Evolutionary conservation across 2,888 invertebrate species (phyloP), one percentile per base, ranked within the genome.

Genomic region (Nemapogon koenigi): DNA sequence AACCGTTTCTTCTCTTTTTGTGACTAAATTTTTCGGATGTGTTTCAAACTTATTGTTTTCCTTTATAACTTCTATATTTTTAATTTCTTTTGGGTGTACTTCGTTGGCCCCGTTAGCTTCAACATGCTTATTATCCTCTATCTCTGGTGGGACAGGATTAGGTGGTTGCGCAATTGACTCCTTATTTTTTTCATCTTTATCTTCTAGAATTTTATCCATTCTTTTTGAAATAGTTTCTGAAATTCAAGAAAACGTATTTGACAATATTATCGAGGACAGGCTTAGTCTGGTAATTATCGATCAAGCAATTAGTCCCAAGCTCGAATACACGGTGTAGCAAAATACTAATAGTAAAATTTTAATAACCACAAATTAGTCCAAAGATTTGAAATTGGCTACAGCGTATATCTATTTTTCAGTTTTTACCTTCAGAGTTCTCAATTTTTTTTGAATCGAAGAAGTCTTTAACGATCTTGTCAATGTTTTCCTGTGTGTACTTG

Each of bases 91-190:
- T 13, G 63, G 49, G 41, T 60, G 58, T 45, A 62, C 53, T 31
- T 41, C 32, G 19, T 28, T 29, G 10, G 46, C 43, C 63, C 55
- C 13, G 62, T 44, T 30, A 57, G 57, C 44, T 60, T 62, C 22
- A n/a, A 61, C 55, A 45, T 61, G 54, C 14, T 55, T 35, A 50
- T 51, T 10, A 59, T 55, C 41, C 52, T 51, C 38, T 1, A 67
- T 57, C 43, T 75, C 70, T 2, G 78, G 76, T n/a, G 75, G 71
- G 1, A 73, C 60, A 0, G 75, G 73, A 42, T 79, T 78, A 0
- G 79, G 76, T 0, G 79, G 75, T 46, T 78, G 68, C 3, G 70
- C 55, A 52, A 66, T 70, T 0, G 80, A 79, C 46, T 79, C 54
- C 28, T 56, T 55, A 2, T 50, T 45, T 26, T 49, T 16, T 40